A percentile compares a stretch with the other conserved stretches of the same genome.
These are phyloP conservation scores for Microdon myrmicae DNA, from an alignment of 2,888 invertebrate genomes.

Conservation along the genomic window DNA sequence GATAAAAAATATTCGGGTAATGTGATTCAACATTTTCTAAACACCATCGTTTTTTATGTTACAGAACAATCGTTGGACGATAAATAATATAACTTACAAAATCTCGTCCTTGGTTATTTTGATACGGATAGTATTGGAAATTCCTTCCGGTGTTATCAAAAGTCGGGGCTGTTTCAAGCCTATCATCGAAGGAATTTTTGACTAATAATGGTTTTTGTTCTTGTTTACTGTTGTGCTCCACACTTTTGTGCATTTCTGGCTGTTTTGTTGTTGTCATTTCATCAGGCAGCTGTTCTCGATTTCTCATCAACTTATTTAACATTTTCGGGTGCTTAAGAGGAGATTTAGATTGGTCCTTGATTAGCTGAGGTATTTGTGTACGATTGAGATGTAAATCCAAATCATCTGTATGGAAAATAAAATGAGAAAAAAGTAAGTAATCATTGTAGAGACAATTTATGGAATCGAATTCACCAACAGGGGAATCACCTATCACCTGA, in stretches of 20 bases:
- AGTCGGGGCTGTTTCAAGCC: conserved; percentile 7
- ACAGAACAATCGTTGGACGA: not conserved
- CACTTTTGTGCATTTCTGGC: conserved; percentile 22
- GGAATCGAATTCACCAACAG: too few species aligned
- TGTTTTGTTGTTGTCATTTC: conserved; percentile 34
- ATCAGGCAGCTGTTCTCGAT: conserved; percentile 57
- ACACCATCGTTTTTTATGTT: too few species aligned
- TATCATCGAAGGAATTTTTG: conserved; percentile 15
- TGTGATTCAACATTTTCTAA: too few species aligned
- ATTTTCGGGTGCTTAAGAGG: conserved; percentile 66
- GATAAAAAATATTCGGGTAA: not conserved
- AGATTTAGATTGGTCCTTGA: conserved; percentile 59
- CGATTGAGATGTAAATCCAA: conserved; percentile 64
- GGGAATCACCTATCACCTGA: too few species aligned
- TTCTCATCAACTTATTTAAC: conserved; percentile 63
- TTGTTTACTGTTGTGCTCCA: conserved; percentile 9
- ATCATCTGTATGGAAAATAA: conserved; percentile 59
- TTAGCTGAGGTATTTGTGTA: conserved; percentile 63
- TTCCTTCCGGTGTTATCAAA: conserved; percentile 13
- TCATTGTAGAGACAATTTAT: too few species aligned
- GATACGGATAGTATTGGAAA: conserved; percentile 38
- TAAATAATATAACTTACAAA: conserved; percentile 45
- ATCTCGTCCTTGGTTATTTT: conserved; percentile 34
- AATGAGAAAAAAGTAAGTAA: too few species aligned
- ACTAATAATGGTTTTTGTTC: conserved; percentile 6